Base-by-base conservation (phyloP, 1,140 invertebrate genomes). In the Ephestia elutella region DNA sequence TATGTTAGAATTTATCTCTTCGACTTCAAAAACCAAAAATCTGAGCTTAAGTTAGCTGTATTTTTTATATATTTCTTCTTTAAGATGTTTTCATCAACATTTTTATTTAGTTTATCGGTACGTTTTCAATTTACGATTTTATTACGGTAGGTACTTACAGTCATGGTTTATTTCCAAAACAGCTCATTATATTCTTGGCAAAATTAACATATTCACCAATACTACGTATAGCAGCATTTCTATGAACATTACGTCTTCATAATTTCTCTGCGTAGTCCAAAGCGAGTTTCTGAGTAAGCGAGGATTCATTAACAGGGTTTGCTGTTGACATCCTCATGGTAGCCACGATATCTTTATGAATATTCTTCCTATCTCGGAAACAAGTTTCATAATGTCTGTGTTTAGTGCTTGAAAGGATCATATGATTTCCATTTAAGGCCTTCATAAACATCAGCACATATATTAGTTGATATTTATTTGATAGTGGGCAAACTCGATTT, bases 351-450 rank as follows among this genome's bases (percentile, higher is more conserved):
- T 44, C 38, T 44, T 44, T 44, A 44, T 44, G 38, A n/a, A 44
- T 44, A 44, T 44, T 44, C 38, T 15, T 10, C 30, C 30, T 44
- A 44, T 44, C 38, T 15, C 15, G 15, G 38, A 44, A 32, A 44
- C 38, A 44, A 44, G 38, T 44, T 44, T 44, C 38, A 15, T 44
- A 44, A 44, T 44, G 38, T 44, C 38, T 44, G 38, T 44, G 38
- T 44, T 44, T 44, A 44, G 38, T 44, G 38, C 38, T 44, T 44
- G 13, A 15, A 44, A 44, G 38, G 38, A 44, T 17, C 5, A 17
- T 44, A 44, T 44, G 38, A 44, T 44, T 44, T 44, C 38, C 38
- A 44, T 44, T 44, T 44, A 44, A 4, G 38, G 38, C 10, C 38
- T 15, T 44, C 38, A 15, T 44, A 44, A 35, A 35, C 32, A 13